A percentile compares a stretch with the other conserved stretches of the same genome.
Evolutionary conservation across 1,140 invertebrate genomes (phyloP).

Genomic region (Rhopalosiphum padi): DNA sequence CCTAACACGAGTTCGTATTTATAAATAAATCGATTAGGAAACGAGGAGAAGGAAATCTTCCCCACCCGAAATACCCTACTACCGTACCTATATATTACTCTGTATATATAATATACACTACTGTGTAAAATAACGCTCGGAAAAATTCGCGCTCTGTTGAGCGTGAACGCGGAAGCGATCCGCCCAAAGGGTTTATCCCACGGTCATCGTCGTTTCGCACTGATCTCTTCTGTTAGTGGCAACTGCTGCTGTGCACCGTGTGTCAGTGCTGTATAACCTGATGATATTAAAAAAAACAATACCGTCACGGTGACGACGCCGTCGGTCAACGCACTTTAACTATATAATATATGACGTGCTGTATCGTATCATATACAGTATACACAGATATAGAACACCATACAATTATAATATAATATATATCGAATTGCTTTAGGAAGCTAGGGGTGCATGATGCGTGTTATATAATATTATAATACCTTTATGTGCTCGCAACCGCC

Average conservation of each 20-base stretch:
- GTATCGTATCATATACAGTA: not conserved
- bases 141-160: conserved; percentile 38
- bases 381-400: not conserved
- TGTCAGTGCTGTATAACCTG: not conserved
- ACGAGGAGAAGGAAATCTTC: not conserved
- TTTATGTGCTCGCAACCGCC: not conserved
- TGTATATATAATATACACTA: not conserved
- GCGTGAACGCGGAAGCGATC: conserved; percentile 49
- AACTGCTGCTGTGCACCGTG: not conserved
- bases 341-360: not conserved
- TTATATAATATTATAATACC: not conserved
- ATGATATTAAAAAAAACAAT: not conserved
- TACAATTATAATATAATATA: not conserved
- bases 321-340: conserved; percentile 46
- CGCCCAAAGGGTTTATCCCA: conserved; percentile 52
- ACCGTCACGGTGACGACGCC: not conserved
- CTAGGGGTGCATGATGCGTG: not conserved
- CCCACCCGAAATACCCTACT: not conserved
- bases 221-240: conserved; percentile 12
- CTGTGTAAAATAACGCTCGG: not conserved
- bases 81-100: not conserved
- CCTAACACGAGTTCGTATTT: not conserved
- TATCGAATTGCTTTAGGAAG: not conserved
- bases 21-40: not conserved
- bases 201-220: conserved; percentile 53